Conservation (phyloP, 2,113 vertebrate genomes). For the Mastomys coucha region DNA sequence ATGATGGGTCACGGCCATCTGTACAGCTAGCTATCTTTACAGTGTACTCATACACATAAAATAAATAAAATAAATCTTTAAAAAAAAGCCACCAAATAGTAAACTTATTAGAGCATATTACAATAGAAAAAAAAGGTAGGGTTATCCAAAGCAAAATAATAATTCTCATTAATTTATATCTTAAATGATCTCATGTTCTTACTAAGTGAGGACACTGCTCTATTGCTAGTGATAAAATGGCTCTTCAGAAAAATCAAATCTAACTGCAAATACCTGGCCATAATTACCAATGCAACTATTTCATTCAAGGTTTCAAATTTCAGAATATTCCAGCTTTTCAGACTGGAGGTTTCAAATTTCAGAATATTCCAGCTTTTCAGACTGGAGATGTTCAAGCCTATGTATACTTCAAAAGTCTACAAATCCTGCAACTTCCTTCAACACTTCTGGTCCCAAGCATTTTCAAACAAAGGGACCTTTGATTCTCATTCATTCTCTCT, state of each 20-base stretch:
- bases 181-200: constrained; percentile 17
- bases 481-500: no score
- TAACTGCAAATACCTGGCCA: not conserved
- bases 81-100: not conserved
- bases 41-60: no score
- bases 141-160: constrained; percentile 4
- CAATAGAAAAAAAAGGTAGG: not conserved
- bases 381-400: not conserved
- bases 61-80: no score
- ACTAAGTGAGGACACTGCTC: not conserved
- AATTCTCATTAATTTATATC: not conserved
- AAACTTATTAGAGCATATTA: constrained; percentile 43
- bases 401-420: not conserved
- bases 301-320: not conserved
- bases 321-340: no score
- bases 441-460: not conserved
- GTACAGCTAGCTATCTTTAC: no score
- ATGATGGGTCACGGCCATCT: no score
- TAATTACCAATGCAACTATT: not conserved
- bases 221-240: constrained; percentile 29
- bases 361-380: not conserved
- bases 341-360: constrained; percentile 17
- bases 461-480: not conserved
- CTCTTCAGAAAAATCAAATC: not conserved
- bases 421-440: not conserved